Evolutionary conservation across 2,797 vertebrate species (phyloP).

Genomic region (Apogon hyalosoma): DNA sequence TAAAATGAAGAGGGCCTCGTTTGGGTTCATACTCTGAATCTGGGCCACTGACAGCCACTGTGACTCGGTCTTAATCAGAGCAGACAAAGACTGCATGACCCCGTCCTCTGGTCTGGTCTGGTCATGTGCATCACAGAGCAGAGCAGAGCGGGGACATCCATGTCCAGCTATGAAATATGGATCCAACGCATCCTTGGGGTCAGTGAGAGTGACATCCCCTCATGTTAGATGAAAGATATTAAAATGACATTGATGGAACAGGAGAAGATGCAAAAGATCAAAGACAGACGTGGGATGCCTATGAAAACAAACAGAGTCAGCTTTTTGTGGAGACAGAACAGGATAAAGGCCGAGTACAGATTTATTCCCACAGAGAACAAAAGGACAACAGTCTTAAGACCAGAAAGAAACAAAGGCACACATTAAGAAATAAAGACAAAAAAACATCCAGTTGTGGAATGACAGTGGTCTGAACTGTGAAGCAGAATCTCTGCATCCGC

Average conservation of each 20-base stretch:
- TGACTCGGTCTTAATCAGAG: slow-evolving; percentile 51
- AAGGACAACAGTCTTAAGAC: slow-evolving; percentile 25
- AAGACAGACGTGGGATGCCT: slow-evolving; percentile 11
- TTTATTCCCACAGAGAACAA: slow-evolving; percentile 24
- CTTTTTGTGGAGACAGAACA: neutral
- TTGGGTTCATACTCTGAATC: slow-evolving; percentile 47
- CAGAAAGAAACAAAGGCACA: slow-evolving; percentile 15
- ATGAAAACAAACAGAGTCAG: slow-evolving; percentile 24
- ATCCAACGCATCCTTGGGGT: neutral
- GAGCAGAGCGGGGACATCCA: neutral
- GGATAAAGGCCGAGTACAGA: slow-evolving; percentile 35
- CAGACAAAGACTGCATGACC: slow-evolving; percentile 50
- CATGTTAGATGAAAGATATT: neutral
- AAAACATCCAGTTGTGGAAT: slow-evolving; percentile 32
- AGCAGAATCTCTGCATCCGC: slow-evolving; percentile 13
- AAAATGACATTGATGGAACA: neutral
- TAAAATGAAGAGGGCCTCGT: slow-evolving; percentile 30
- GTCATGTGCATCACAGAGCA: slow-evolving; percentile 7
- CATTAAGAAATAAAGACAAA: slow-evolving; percentile 28
- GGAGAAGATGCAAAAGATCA: slow-evolving; percentile 12
- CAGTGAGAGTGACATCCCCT: neutral
- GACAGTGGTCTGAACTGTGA: slow-evolving; percentile 2
- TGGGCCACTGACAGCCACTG: slow-evolving; percentile 53
- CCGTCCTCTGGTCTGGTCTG: slow-evolving; percentile 22
- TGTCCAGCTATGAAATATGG: slow-evolving; percentile 13